Evolutionary conservation across 2,113 vertebrate genomes (phyloP).

Genomic region (Corydoras sp.): DNA sequence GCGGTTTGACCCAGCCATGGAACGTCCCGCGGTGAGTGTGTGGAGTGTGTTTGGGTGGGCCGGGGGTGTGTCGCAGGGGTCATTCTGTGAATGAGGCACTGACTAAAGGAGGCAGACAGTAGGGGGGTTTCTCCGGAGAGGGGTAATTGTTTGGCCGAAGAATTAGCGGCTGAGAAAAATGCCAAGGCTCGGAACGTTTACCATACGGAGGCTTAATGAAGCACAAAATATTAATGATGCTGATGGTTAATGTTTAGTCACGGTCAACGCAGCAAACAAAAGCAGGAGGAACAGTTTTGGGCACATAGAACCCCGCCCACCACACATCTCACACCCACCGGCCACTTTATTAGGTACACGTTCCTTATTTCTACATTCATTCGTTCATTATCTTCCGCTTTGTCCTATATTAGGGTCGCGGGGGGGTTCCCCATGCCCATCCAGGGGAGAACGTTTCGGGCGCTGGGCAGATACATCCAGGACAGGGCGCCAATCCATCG

Average conservation of each 20-base stretch:
- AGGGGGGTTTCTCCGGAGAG: conserved; percentile 33
- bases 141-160: conserved; percentile 43
- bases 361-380: too few species aligned
- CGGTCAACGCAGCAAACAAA: neutral
- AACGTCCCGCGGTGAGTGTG: conserved; percentile 47
- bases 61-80: conserved; percentile 40
- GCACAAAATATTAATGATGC: conserved; percentile 12
- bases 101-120: conserved; percentile 49
- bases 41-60: conserved; percentile 50
- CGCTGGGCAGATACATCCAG: too few species aligned
- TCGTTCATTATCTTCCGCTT: too few species aligned
- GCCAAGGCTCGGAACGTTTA: conserved; percentile 10
- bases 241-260: neutral
- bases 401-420: too few species aligned
- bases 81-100: conserved; percentile 48
- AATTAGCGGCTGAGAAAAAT: conserved; percentile 43
- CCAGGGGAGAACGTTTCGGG: too few species aligned
- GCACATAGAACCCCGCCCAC: too few species aligned
- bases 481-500: too few species aligned
- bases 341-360: neutral
- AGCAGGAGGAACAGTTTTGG: neutral
- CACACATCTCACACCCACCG: too few species aligned
- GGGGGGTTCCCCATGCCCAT: too few species aligned
- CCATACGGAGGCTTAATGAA: neutral
- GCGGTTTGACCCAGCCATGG: conserved; percentile 51